Evolutionary conservation across 2,113 vertebrate genomes (phyloP).

Genomic region (Camelus bactrianus): DNA sequence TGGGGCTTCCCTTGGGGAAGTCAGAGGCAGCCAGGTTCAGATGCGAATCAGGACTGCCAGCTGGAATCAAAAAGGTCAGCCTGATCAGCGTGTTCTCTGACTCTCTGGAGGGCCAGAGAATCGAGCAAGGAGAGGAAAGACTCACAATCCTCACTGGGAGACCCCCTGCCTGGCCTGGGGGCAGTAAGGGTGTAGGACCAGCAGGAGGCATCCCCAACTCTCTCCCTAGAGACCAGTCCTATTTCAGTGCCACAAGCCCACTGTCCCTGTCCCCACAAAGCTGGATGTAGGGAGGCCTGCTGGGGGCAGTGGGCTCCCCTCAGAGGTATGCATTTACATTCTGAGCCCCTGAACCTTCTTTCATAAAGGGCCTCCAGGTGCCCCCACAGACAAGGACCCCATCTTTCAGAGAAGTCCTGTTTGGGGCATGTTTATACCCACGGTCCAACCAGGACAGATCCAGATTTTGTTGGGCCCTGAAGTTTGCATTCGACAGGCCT

Average conservation of each 20-base stretch:
- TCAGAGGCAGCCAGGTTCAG: neutral
- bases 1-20: neutral
- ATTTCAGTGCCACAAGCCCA: neutral
- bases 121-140: neutral
- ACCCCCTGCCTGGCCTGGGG: neutral
- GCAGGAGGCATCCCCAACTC: neutral
- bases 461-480: neutral
- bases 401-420: neutral
- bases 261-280: neutral
- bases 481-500: neutral
- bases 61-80: conserved; percentile 14
- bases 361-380: no score
- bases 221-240: neutral
- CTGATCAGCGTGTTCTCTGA: conserved; percentile 53
- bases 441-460: neutral
- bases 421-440: neutral
- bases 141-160: rapidly evolving
- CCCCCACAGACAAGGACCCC: no score
- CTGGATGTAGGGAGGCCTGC: neutral
- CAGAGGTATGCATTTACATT: neutral
- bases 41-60: neutral
- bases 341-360: neutral
- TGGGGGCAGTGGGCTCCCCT: rapidly evolving
- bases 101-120: neutral
- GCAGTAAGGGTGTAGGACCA: neutral